Conservation (phyloP, 2,113 vertebrate genomes). For the Plectropomus leopardus region DNA sequence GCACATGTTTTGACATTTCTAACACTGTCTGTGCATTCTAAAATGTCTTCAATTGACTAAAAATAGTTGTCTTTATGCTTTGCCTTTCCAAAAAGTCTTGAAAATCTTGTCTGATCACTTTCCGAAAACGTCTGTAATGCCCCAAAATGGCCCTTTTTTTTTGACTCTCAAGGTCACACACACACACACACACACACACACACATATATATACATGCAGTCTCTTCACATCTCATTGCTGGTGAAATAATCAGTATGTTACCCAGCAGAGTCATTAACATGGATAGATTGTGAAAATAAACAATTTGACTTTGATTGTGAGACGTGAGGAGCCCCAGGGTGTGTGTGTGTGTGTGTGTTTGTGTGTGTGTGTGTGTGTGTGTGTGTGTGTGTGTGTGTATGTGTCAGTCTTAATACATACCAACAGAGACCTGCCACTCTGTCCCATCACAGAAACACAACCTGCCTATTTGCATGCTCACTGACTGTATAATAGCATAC, state of each 20-base stretch:
- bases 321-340: slow-evolving; percentile 33
- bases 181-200: slow-evolving; percentile 10
- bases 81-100: no score
- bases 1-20: no score
- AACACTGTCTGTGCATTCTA: no score
- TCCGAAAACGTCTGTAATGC: no score
- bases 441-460: slow-evolving; percentile 66
- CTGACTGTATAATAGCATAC: slow-evolving; percentile 81
- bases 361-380: slow-evolving; percentile 11
- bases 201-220: not conserved
- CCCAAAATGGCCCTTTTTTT: not conserved
- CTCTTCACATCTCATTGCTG: slow-evolving; percentile 9
- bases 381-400: not conserved
- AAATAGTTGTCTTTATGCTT: no score
- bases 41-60: no score
- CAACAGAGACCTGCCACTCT: slow-evolving; percentile 46
- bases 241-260: slow-evolving; percentile 43
- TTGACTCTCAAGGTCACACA: not conserved
- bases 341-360: slow-evolving; percentile 34
- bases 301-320: slow-evolving; percentile 52
- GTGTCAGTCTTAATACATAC: slow-evolving; percentile 42
- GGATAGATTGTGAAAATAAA: slow-evolving; percentile 44
- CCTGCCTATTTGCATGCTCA: slow-evolving; percentile 77
- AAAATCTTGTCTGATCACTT: no score
- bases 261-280: slow-evolving; percentile 51